Evolutionary conservation across 2,888 invertebrate genomes (phyloP), one percentile per base, ranked within the genome.

Genomic region (Parnassius smintheus): DNA sequence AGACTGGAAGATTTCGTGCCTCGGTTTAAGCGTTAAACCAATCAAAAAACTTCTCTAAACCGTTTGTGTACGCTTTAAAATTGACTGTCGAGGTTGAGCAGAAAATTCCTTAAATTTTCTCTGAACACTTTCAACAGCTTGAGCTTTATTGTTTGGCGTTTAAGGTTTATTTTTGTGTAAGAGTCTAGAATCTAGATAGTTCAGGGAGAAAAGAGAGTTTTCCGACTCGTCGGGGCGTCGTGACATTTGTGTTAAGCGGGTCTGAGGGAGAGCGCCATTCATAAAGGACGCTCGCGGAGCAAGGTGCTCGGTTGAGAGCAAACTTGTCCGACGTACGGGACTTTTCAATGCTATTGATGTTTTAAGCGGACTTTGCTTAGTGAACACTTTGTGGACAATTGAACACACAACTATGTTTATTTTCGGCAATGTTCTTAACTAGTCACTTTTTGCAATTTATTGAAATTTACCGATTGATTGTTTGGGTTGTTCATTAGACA

Each of bases 191-290:
- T 18, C 18, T 74, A 75, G 77, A 82, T 85, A 85, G 84, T 89
- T 86, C 85, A 86, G 87, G 88, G 89, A 91, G 91, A 91, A 91
- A 91, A 88, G 90, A 91, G 91, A 88, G 88, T 91, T 91, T 91
- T 88, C 91, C 90, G 88, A 85, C 84, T 83, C 85, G 88, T 77
- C 86, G 88, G 82, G 82, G 83, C 82, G 85, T 82, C 88, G 90
- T 89, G 90, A 90, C 91, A 91, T 91, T 91, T 86, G 88, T 88
- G 90, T 88, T 90, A 90, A 90, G 85, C 87, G 85, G 80, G 81
- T 81, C 80, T 80, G 83, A 83, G 88, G 85, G 85, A 83, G 81
- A 66, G 71, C 75, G 75, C 85, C 91, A 89, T 91, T 91, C 90
- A 90, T 89, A 86, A 88, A 86, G 80, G 79, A 80, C 75, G 75